Conservation (phyloP, 2,113 vertebrate species). For the Chaetops frenatus region DNA sequence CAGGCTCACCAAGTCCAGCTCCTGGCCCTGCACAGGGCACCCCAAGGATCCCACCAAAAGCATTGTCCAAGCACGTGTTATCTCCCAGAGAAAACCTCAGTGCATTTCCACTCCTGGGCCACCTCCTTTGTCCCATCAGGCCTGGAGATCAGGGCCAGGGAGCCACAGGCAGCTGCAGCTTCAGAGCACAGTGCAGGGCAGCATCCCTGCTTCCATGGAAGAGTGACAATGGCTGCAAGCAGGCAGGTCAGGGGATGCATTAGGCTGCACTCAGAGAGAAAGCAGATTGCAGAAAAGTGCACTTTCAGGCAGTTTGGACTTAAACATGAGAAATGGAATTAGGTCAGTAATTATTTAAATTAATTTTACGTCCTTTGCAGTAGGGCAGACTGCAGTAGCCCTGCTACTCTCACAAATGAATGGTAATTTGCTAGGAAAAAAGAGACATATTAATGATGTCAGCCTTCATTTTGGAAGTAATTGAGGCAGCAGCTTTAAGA, state of each 20-base stretch:
- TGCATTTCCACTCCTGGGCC: not conserved
- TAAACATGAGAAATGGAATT: constrained; percentile 8
- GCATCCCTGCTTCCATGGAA: not conserved
- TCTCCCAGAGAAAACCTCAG: not conserved
- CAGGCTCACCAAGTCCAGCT: not conserved
- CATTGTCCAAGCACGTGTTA: fast-evolving
- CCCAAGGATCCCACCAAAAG: not conserved
- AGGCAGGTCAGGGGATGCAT: not conserved
- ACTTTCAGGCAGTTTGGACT: constrained; percentile 23
- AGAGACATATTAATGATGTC: constrained; percentile 50
- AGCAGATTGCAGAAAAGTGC: constrained; percentile 25
- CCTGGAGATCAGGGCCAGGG: not conserved
- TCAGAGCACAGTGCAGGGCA: not conserved
- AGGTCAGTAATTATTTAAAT: constrained; percentile 45
- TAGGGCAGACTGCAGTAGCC: constrained; percentile 17
- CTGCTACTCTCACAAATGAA: constrained; percentile 46
- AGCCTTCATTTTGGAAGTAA: constrained; percentile 47
- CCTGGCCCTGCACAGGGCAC: not conserved
- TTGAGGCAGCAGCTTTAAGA: constrained; percentile 49
- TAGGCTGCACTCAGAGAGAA: not conserved
- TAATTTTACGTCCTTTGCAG: constrained; percentile 23
- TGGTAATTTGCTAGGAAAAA: constrained; percentile 47
- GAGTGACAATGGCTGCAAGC: not conserved
- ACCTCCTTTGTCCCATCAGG: not conserved
- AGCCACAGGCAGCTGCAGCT: not conserved